Conservation (phyloP, 2,113 vertebrate species). For the Gambusia holbrooki region DNA sequence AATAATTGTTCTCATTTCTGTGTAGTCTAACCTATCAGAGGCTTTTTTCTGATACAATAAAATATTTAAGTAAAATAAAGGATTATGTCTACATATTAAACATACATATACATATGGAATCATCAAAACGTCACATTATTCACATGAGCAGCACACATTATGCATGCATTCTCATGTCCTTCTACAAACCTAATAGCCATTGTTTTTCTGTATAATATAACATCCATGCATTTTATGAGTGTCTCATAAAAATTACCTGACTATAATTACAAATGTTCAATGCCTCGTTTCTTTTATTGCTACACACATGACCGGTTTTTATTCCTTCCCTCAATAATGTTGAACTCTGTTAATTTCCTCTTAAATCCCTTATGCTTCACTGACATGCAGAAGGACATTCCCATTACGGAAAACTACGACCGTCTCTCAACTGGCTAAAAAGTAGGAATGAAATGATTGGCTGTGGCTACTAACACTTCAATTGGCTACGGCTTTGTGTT, state of each 20-base stretch:
- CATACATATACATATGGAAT: too few species aligned
- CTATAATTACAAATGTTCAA: slow-evolving; percentile 24
- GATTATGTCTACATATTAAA: too few species aligned
- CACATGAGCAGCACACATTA: neutral
- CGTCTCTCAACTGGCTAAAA: neutral
- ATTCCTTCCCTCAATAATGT: slow-evolving; percentile 17
- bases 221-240: neutral
- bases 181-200: neutral
- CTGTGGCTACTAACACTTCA: neutral
- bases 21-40: too few species aligned
- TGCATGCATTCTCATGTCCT: neutral
- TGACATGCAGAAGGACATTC: slow-evolving; percentile 35
- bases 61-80: too few species aligned
- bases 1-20: too few species aligned
- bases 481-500: neutral
- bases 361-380: slow-evolving; percentile 21
- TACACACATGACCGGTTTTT: slow-evolving; percentile 32
- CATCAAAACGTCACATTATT: neutral
- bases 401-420: neutral
- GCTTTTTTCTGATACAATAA: too few species aligned
- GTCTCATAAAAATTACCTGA: neutral
- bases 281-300: slow-evolving; percentile 40
- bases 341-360: slow-evolving; percentile 36
- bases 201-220: neutral
- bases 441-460: neutral